Evolutionary conservation across 2,888 invertebrate species (phyloP).

Genomic region (Ligdia adustata): DNA sequence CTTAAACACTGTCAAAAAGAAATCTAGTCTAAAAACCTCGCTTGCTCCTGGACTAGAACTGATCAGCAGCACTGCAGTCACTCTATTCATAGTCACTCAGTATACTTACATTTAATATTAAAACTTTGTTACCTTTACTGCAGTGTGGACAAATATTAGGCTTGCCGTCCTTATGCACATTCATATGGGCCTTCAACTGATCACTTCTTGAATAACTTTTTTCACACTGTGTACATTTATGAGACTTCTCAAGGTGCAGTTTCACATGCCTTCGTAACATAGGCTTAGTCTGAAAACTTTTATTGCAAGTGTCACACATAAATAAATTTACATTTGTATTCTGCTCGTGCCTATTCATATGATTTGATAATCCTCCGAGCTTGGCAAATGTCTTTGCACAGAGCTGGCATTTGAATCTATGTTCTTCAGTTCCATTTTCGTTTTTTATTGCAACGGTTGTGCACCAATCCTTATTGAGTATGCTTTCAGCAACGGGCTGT

Average conservation of each 20-base stretch:
- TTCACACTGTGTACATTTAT: slow-evolving; percentile 81
- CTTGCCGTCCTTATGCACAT: slow-evolving; percentile 82
- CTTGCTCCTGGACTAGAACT: no score
- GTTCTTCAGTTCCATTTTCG: slow-evolving; percentile 40
- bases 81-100: no score
- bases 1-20: no score
- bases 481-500: no score
- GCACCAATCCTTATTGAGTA: no score
- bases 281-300: slow-evolving; percentile 65
- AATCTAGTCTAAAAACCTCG: no score
- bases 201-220: slow-evolving; percentile 84
- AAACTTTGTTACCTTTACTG: slow-evolving; percentile 73
- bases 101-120: no score
- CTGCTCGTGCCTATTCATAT: slow-evolving; percentile 58
- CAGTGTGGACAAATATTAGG: slow-evolving; percentile 84
- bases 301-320: slow-evolving; percentile 76
- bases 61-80: no score
- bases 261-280: slow-evolving; percentile 77
- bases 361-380: slow-evolving; percentile 73
- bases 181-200: slow-evolving; percentile 83
- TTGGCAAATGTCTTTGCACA: slow-evolving; percentile 82
- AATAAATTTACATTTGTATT: slow-evolving; percentile 44
- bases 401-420: slow-evolving; percentile 69
- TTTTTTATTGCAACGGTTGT: slow-evolving; percentile 32
- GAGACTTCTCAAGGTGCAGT: slow-evolving; percentile 79